Conservation (phyloP, 2,797 vertebrate genomes). For the Siniperca obscura region DNA sequence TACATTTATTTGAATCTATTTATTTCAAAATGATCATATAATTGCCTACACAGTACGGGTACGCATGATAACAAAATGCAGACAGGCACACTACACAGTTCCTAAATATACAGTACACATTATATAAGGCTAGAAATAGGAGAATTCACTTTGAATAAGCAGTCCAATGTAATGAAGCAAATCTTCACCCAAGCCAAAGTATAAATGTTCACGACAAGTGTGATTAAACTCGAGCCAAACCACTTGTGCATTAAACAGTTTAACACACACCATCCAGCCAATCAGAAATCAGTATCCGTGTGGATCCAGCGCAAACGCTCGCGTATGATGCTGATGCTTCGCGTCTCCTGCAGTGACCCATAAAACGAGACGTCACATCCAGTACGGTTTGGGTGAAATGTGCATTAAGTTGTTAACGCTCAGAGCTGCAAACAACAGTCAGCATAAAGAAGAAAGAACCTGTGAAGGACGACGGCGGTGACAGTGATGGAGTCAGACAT, state of each 20-base stretch:
- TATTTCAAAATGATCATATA: too few species aligned
- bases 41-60: too few species aligned
- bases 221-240: background rate
- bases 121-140: background rate
- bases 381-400: background rate
- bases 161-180: too few species aligned
- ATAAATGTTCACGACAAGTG: background rate
- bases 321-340: slow-evolving; percentile 3
- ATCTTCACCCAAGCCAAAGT: too few species aligned
- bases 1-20: too few species aligned
- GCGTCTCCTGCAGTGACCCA: slow-evolving; percentile 34
- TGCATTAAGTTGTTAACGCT: background rate
- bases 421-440: background rate
- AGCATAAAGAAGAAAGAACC: background rate
- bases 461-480: slow-evolving; percentile 1
- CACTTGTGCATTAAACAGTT: background rate
- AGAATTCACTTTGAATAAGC: background rate
- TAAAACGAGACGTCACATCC: slow-evolving; percentile 19
- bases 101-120: too few species aligned
- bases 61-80: too few species aligned
- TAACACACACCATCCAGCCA: background rate
- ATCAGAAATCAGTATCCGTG: background rate
- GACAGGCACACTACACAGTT: too few species aligned
- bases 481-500: slow-evolving; percentile 31
- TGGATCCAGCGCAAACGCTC: background rate